Conservation (phyloP, 2,113 vertebrate species). For the Balaeniceps rex region DNA sequence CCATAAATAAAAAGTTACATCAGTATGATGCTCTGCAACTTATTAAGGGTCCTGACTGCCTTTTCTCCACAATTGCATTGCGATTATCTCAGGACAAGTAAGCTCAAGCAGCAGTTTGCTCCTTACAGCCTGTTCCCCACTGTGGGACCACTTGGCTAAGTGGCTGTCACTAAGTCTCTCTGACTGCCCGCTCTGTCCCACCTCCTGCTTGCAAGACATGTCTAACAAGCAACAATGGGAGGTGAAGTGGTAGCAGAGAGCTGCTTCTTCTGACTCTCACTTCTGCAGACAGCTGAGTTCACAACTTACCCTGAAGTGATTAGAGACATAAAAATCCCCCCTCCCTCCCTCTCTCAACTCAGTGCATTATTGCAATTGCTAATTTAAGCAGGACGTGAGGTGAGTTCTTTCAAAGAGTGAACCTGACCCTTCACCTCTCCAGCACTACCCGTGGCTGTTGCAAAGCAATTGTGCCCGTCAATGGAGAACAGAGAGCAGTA, state of each 20-base stretch:
- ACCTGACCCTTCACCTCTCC: conserved; percentile 36
- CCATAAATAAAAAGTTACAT: background rate
- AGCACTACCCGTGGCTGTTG: conserved; percentile 3
- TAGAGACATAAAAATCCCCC: background rate
- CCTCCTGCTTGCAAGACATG: background rate
- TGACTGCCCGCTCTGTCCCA: background rate
- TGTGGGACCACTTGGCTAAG: background rate
- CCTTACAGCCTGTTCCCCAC: background rate
- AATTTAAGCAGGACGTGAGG: background rate
- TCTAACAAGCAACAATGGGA: background rate
- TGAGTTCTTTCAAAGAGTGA: conserved; percentile 40
- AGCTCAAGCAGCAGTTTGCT: background rate
- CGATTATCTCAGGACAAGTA: background rate
- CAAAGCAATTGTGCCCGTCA: conserved; percentile 49
- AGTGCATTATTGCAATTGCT: conserved; percentile 6
- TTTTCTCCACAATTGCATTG: accelerated
- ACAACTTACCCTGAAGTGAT: background rate
- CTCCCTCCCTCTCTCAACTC: background rate
- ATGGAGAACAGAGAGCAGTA: conserved; percentile 28
- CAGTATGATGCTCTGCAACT: background rate
- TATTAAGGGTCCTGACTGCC: background rate
- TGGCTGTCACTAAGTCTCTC: background rate
- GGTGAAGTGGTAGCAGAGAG: background rate
- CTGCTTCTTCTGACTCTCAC: background rate
- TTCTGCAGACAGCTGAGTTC: background rate